Evolutionary conservation across 1,140 invertebrate species (phyloP).

Genomic region (Bombus pyrosoma): DNA sequence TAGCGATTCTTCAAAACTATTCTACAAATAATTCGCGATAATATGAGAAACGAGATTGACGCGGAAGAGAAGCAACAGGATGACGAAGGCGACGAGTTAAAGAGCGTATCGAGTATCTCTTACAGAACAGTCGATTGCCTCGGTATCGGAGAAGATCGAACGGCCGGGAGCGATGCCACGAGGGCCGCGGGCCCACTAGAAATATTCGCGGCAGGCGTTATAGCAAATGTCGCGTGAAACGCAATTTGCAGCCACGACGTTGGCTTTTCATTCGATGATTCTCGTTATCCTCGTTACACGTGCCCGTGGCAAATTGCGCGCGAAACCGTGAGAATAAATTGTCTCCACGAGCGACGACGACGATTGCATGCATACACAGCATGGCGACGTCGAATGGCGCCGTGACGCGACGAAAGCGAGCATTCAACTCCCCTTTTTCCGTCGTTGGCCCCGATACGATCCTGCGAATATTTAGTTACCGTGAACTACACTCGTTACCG

Average conservation of each 20-base stretch:
- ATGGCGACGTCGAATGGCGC: not conserved
- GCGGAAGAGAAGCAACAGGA: not conserved
- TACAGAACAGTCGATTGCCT: not conserved
- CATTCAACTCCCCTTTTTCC: conserved; percentile 28
- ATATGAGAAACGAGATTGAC: not conserved
- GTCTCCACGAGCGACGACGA: conserved; percentile 53
- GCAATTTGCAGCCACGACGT: conserved; percentile 63
- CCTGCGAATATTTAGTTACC: conserved; percentile 69
- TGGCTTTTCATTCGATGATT: conserved; percentile 66
- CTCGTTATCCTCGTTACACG: conserved; percentile 67
- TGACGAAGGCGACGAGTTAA: not conserved
- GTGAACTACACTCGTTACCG: conserved; percentile 61
- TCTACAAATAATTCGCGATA: not conserved
- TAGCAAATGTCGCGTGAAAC: conserved; percentile 66
- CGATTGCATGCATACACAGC: conserved; percentile 23
- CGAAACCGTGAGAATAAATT: conserved; percentile 69
- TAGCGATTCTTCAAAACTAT: too few species aligned
- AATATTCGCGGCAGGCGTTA: conserved; percentile 26
- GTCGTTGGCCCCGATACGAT: conserved; percentile 32
- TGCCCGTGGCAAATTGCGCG: conserved; percentile 60
- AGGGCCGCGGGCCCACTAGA: not conserved
- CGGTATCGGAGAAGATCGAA: not conserved
- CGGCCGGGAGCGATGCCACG: too few species aligned
- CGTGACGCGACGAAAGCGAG: conserved; percentile 13
- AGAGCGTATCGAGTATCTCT: not conserved